phyloP scores from a whole-genome alignment of 1,140 invertebrate species.

The Drosophila sturtevanti region DNA sequence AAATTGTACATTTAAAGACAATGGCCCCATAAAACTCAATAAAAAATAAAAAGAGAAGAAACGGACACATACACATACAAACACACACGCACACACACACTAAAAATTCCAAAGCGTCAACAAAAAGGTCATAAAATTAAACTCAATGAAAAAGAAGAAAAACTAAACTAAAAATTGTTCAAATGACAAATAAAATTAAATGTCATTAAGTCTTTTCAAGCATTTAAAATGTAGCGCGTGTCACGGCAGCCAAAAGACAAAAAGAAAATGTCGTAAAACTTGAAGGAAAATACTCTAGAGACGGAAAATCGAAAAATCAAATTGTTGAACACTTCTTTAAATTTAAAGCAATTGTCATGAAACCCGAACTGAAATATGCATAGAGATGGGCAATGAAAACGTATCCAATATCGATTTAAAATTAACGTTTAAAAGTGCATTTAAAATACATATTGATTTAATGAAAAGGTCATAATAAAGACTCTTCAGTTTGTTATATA shows the following conservation, averaged over 20 bases:
- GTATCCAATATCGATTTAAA: too few relatives aligned
- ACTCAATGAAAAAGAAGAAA: conserved; percentile 30
- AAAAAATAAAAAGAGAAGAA: conserved; percentile 33
- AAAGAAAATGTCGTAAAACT: conserved; percentile 3
- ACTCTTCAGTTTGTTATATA: too few relatives aligned
- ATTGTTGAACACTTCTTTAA: not conserved
- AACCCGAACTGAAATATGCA: too few relatives aligned
- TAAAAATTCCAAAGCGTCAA: conserved; percentile 64
- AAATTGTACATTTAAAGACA: conserved; percentile 39
- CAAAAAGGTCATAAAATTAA: conserved; percentile 56
- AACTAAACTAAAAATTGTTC: conserved; percentile 51
- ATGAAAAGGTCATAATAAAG: too few relatives aligned
- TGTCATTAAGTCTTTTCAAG: conserved; percentile 46
- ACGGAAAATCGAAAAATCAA: not conserved
- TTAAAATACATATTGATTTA: too few relatives aligned
- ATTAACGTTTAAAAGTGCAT: too few relatives aligned
- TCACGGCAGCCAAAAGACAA: conserved; percentile 51
- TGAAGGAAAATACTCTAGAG: conserved; percentile 11
- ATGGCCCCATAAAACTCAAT: conserved; percentile 49
- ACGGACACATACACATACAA: not conserved
- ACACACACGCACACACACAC: not conserved
- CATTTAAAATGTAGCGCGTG: conserved; percentile 74
- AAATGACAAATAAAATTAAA: conserved; percentile 64
- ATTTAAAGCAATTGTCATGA: not conserved
- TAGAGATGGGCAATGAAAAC: too few relatives aligned